Conservation (phyloP, 1,140 invertebrate species). For the Bombus haemorrhoidalis region DNA sequence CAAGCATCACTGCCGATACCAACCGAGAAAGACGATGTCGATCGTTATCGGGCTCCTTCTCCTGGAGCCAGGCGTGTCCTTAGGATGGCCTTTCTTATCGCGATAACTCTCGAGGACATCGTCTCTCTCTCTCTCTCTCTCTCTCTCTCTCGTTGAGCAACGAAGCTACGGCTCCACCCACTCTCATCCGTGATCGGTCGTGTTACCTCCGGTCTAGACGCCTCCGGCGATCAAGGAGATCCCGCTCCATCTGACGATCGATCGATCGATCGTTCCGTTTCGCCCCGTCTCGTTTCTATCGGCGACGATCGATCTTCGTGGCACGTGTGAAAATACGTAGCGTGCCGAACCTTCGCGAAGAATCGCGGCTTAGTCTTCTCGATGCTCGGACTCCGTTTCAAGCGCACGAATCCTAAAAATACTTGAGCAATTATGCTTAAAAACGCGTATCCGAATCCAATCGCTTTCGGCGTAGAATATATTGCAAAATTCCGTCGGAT, state of each 20-base stretch:
- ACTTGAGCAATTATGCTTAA: background rate
- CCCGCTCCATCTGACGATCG: conserved; percentile 47
- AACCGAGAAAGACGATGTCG: conserved; percentile 49
- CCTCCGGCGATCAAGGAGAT: conserved; percentile 67
- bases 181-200: conserved; percentile 65
- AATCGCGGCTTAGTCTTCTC: background rate
- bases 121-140: conserved; percentile 31
- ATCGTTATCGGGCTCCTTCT: conserved; percentile 62
- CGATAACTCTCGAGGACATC: conserved; percentile 72
- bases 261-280: conserved; percentile 42
- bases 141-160: conserved; percentile 63
- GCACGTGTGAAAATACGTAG: conserved; percentile 42
- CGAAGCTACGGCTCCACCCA: conserved; percentile 66
- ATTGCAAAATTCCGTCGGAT: background rate
- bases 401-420: too few relatives aligned
- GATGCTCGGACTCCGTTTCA: too few relatives aligned
- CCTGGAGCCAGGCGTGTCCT: conserved; percentile 73
- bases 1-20: conserved; percentile 47
- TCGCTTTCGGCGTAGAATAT: background rate
- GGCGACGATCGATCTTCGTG: conserved; percentile 49
- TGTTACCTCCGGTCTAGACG: conserved; percentile 65
- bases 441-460: background rate
- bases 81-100: conserved; percentile 81
- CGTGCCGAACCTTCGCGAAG: background rate
- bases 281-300: conserved; percentile 27